A percentile compares a stretch with the other conserved stretches of the same genome.
Evolutionary conservation across 2,113 vertebrate species (phyloP).

Genomic region (Alethe castanea): DNA sequence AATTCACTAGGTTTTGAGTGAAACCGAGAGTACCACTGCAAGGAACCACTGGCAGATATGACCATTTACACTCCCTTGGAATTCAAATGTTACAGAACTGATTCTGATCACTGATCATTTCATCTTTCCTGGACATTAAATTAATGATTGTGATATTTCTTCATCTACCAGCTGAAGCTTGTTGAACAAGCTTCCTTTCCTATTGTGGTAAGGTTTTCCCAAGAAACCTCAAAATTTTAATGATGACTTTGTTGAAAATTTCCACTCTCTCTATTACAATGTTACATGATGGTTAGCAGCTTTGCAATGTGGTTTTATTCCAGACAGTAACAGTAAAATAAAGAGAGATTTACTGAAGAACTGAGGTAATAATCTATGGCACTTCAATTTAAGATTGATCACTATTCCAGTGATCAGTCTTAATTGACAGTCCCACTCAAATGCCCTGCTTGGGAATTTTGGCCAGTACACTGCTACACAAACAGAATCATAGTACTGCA

Average conservation of each 20-base stretch:
- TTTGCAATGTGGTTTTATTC: not conserved
- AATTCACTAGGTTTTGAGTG: not conserved
- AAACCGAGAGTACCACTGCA: not conserved
- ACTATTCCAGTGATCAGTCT: not conserved
- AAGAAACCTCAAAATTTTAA: not conserved
- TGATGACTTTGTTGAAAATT: not conserved
- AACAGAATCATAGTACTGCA: not conserved
- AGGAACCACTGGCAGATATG: not conserved
- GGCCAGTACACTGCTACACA: not conserved
- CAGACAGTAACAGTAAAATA: not conserved
- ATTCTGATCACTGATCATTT: not conserved
- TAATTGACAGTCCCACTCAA: not conserved
- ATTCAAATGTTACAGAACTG: not conserved
- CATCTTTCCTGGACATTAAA: not conserved
- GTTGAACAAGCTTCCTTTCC: not conserved
- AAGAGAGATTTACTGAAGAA: not conserved
- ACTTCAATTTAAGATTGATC: not conserved
- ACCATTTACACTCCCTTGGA: not conserved
- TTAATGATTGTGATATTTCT: not conserved
- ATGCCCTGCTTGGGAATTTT: not conserved
- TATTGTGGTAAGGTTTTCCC: not conserved
- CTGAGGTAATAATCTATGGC: not conserved
- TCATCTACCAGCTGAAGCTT: not conserved
- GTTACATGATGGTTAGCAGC: not conserved
- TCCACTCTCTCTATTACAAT: not conserved